Conservation (phyloP, 1,140 invertebrate genomes). For the Pseudomyrmex pallidus region DNA sequence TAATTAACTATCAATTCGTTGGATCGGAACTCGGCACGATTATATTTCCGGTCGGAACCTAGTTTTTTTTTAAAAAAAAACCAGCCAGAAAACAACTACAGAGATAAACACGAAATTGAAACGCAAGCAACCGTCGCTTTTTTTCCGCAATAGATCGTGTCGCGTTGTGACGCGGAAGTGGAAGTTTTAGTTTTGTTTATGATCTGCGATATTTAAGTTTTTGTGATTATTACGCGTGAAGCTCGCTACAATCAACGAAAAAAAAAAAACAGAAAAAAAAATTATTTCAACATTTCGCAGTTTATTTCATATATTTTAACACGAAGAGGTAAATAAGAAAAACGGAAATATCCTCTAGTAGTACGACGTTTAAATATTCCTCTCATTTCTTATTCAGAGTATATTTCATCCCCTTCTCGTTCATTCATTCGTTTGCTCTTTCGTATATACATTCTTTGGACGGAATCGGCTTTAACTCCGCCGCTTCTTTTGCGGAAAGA, state of each 20-base stretch:
- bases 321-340: conserved; percentile 54
- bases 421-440: conserved; percentile 74
- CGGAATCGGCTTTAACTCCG: conserved; percentile 49
- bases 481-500: conserved; percentile 29
- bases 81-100: neutral
- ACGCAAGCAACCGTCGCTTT: neutral
- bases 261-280: no score
- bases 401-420: conserved; percentile 77
- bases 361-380: conserved; percentile 77
- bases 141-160: no score
- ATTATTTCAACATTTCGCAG: neutral
- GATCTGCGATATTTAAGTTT: neutral
- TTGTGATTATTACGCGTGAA: neutral
- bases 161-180: no score
- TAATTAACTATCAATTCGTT: conserved; percentile 81
- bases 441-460: conserved; percentile 68
- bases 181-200: neutral
- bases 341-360: conserved; percentile 48
- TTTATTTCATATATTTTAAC: conserved; percentile 43
- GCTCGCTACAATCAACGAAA: conserved; percentile 15
- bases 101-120: neutral
- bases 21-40: conserved; percentile 71
- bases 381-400: conserved; percentile 81
- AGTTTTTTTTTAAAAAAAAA: conserved; percentile 15
- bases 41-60: conserved; percentile 63